Evolutionary conservation across 1,140 invertebrate species (phyloP).

Genomic region (Plectus sambesii): DNA sequence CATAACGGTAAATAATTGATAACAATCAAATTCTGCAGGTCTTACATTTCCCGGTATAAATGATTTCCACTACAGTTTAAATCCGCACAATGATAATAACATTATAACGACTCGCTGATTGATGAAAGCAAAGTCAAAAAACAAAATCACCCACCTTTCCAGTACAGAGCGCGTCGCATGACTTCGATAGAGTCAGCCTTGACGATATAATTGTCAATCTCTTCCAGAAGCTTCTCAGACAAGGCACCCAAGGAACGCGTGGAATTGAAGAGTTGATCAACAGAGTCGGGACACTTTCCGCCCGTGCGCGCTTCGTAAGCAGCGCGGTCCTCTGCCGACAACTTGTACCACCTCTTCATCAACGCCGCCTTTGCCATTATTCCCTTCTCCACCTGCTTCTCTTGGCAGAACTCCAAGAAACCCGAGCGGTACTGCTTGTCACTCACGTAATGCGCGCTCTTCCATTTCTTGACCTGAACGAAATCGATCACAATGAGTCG

Average conservation of each 20-base stretch:
- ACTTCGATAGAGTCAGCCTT: constrained; percentile 13
- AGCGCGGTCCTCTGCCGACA: constrained; percentile 11
- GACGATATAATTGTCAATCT: constrained; percentile 23
- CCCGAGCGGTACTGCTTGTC: constrained; percentile 18
- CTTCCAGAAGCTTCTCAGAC: constrained; percentile 35
- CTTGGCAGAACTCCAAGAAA: constrained; percentile 18
- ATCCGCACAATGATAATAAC: constrained; percentile 48
- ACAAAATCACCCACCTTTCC: constrained; percentile 33
- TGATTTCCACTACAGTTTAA: no score
- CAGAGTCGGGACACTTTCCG: neutral
- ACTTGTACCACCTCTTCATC: constrained; percentile 19
- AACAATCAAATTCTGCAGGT: no score
- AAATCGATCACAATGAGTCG: no score
- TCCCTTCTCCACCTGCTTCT: constrained; percentile 2
- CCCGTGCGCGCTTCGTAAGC: constrained; percentile 6
- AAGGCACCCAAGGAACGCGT: constrained; percentile 35
- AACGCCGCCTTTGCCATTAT: constrained; percentile 16
- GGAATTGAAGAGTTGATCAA: constrained; percentile 16
- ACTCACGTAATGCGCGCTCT: neutral
- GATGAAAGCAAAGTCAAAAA: constrained; percentile 50
- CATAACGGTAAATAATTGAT: no score
- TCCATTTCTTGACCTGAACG: constrained; percentile 22
- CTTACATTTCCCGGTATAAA: no score
- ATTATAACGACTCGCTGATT: constrained; percentile 74
- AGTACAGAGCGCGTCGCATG: constrained; percentile 29